Conservation (phyloP, 2,888 invertebrate species). For the Diarsia rubi region DNA sequence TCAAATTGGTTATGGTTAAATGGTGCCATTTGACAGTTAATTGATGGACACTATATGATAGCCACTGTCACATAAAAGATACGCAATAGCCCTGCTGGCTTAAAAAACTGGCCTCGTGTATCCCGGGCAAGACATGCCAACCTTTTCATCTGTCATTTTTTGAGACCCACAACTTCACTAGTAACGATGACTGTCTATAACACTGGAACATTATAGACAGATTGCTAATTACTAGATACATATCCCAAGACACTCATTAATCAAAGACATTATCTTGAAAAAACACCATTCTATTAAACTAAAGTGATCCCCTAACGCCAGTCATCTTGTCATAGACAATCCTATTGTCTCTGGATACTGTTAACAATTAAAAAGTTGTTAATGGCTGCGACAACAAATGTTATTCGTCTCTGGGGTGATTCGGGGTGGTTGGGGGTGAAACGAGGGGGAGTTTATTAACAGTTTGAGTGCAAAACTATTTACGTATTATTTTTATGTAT, state of each 20-base stretch:
- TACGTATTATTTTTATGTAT: slow-evolving; percentile 4
- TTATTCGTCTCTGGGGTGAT: slow-evolving; percentile 50
- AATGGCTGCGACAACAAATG: slow-evolving; percentile 61
- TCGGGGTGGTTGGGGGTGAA: slow-evolving; percentile 9
- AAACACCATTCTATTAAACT: slow-evolving; percentile 37
- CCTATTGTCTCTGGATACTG: slow-evolving; percentile 52
- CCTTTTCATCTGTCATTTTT: background rate
- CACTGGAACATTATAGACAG: slow-evolving; percentile 5
- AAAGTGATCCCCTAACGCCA: slow-evolving; percentile 39
- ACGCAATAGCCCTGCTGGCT: too few relatives aligned
- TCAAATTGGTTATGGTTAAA: too few relatives aligned
- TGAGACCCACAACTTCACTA: background rate
- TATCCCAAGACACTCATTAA: slow-evolving; percentile 42
- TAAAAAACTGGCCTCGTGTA: too few relatives aligned
- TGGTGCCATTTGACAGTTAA: too few relatives aligned
- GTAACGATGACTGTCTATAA: background rate
- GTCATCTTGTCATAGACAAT: slow-evolving; percentile 46
- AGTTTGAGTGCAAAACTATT: slow-evolving; percentile 29
- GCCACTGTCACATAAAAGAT: too few relatives aligned
- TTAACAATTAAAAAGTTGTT: slow-evolving; percentile 65
- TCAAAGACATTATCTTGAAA: slow-evolving; percentile 26
- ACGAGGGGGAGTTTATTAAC: slow-evolving; percentile 33
- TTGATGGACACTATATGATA: too few relatives aligned
- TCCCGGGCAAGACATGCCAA: too few relatives aligned
- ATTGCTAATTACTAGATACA: slow-evolving; percentile 23